phyloP scores from a whole-genome alignment of 92 coral and sea anemone genomes.

The Pocillopora meandrina region DNA sequence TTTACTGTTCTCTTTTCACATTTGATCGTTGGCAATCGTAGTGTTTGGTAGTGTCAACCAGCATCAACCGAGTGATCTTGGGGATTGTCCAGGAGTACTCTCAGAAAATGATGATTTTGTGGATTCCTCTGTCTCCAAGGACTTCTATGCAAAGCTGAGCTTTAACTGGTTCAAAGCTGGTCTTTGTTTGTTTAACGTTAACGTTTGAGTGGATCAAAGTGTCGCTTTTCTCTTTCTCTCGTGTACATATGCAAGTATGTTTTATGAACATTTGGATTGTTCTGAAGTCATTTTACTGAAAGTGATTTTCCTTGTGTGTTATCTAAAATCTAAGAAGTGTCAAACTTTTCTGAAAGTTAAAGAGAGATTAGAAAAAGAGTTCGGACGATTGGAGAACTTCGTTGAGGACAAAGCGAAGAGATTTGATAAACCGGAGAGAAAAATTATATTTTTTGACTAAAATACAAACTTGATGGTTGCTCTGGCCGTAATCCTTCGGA shows the following conservation, averaged over 20 bases:
- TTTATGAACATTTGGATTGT: neutral
- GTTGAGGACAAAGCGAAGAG: neutral
- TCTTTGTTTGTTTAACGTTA: neutral
- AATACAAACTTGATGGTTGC: neutral
- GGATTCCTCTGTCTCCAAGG: neutral
- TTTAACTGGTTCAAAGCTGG: neutral
- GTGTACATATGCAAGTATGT: neutral
- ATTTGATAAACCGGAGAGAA: neutral
- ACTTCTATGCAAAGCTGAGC: neutral
- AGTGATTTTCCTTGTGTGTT: neutral
- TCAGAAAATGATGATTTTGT: neutral
- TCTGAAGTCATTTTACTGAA: neutral
- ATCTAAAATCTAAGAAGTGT: neutral
- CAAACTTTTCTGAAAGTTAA: neutral
- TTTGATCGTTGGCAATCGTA: too few species aligned
- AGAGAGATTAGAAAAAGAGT: neutral
- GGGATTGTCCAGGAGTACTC: neutral
- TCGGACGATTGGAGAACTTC: neutral
- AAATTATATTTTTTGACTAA: neutral
- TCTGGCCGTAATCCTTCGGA: neutral
- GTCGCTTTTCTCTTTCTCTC: neutral
- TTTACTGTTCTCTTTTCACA: too few species aligned
- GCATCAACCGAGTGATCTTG: neutral
- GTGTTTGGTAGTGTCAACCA: neutral
- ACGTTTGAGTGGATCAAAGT: neutral